Conservation (phyloP, 2,113 vertebrate genomes). For the Crotalus helleri region DNA sequence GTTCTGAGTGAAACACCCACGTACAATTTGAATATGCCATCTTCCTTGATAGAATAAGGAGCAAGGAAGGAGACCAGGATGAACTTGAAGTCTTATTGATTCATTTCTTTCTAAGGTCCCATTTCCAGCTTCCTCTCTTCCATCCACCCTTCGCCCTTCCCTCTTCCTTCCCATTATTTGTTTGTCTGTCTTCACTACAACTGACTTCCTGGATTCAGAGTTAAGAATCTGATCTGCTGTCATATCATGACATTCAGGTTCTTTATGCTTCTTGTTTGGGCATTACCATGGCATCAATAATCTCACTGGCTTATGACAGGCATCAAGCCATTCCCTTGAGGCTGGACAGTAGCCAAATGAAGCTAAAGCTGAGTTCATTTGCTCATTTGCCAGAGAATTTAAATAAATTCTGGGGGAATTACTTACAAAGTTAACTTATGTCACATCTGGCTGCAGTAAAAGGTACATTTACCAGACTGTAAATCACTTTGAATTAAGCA, state of each 20-base stretch:
- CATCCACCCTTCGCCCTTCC: too few relatives aligned
- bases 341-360: too few relatives aligned
- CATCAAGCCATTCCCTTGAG: not conserved
- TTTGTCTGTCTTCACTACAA: not conserved
- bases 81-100: not conserved
- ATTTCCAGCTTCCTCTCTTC: not conserved
- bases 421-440: not conserved
- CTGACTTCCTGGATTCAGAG: not conserved
- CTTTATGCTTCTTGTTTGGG: constrained; percentile 1
- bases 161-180: not conserved
- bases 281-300: not conserved
- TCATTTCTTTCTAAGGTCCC: not conserved
- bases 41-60: not conserved
- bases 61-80: not conserved
- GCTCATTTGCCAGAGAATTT: not conserved
- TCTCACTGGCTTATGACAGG: not conserved
- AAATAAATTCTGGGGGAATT: not conserved
- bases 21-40: not conserved
- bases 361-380: not conserved
- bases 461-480: not conserved
- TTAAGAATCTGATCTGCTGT: not conserved
- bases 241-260: not conserved
- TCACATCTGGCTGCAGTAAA: not conserved
- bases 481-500: not conserved
- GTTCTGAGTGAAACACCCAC: not conserved